Conservation (phyloP, 2,797 vertebrate genomes). For the Notamacropus eugenii region DNA sequence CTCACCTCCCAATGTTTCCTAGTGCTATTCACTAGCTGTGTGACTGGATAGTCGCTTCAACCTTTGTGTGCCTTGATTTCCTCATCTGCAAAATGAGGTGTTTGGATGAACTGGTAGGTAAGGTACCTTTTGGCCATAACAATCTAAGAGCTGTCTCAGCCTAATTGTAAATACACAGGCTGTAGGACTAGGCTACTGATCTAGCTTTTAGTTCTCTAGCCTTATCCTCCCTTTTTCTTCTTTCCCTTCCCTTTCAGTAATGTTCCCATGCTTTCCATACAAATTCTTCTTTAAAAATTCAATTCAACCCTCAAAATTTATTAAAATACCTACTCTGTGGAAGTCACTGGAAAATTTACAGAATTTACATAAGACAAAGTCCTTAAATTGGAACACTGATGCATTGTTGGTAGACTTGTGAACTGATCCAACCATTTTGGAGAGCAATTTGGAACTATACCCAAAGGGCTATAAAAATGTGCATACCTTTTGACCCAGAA, state of each 20-base stretch:
- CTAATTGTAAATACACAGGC: neutral
- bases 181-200: neutral
- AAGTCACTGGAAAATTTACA: neutral
- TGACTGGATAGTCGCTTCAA: neutral
- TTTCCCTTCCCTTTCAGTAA: neutral
- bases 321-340: neutral
- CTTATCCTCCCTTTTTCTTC: neutral
- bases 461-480: too few species aligned
- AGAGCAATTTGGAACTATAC: too few species aligned
- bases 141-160: neutral
- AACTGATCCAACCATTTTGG: too few species aligned
- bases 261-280: neutral
- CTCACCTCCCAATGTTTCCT: neutral
- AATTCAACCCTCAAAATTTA: neutral
- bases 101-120: neutral
- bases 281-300: neutral
- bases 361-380: neutral
- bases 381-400: too few species aligned
- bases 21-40: neutral
- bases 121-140: neutral
- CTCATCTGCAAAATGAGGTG: neutral
- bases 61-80: neutral
- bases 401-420: too few species aligned
- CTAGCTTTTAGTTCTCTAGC: neutral
- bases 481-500: too few species aligned